Conservation (phyloP, 2,888 invertebrate species). For the Thymelicus lineola region DNA sequence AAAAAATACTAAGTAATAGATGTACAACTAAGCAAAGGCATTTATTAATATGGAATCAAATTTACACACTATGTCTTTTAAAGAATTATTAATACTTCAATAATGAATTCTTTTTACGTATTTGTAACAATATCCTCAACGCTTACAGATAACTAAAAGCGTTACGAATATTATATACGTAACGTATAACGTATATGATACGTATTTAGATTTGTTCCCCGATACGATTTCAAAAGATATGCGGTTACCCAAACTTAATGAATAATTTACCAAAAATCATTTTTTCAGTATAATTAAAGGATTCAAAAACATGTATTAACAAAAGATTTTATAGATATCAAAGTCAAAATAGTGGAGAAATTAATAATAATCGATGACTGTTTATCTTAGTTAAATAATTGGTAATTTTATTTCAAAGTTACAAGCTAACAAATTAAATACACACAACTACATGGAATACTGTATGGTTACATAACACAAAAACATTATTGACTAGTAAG, state of each 20-base stretch:
- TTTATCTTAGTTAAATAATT: conserved; percentile 3
- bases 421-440: conserved; percentile 4
- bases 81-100: background rate
- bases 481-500: conserved; percentile 25
- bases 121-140: conserved; percentile 1
- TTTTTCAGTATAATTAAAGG: background rate
- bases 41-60: background rate
- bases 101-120: background rate
- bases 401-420: conserved; percentile 2
- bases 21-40: background rate
- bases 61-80: conserved; percentile 4
- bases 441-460: conserved; percentile 27
- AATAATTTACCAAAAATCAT: background rate
- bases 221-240: background rate
- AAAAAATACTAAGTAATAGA: background rate
- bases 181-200: conserved; percentile 2
- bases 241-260: background rate
- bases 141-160: background rate
- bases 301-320: no score
- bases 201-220: background rate
- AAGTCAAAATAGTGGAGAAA: background rate
- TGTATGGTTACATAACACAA: conserved; percentile 20
- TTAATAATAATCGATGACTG: background rate
- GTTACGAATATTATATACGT: background rate
- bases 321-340: no score